These are phyloP conservation scores for Onychomys arenicola DNA, from an alignment of 2,797 vertebrate genomes.

Conservation along the genomic window DNA sequence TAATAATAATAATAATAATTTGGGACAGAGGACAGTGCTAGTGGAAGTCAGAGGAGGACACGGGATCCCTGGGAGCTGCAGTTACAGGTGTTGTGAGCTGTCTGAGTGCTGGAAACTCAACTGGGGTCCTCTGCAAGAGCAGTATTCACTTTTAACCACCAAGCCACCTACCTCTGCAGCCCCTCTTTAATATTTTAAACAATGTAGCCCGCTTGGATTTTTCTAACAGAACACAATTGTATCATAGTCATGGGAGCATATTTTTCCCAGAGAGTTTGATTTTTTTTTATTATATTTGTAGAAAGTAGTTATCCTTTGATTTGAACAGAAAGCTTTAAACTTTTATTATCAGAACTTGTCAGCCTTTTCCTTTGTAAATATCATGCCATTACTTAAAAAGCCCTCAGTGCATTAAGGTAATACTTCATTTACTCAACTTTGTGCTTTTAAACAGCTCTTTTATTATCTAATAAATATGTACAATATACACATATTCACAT, in stretches of 20 bases:
- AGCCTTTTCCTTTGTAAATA: conserved; percentile 22
- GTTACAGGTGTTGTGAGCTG: neutral
- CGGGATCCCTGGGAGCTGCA: neutral
- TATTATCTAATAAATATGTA: neutral
- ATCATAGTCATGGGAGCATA: neutral
- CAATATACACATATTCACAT: neutral
- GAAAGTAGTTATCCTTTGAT: neutral
- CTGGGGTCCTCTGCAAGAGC: neutral
- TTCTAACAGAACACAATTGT: neutral
- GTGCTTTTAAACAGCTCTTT: neutral
- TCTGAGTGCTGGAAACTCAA: neutral
- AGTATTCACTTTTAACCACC: too few relatives aligned
- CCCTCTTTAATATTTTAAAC: neutral
- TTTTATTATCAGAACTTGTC: neutral
- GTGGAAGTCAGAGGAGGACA: neutral
- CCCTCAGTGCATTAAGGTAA: neutral
- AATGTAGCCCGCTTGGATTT: neutral
- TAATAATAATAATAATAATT: too few relatives aligned
- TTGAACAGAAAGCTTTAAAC: neutral
- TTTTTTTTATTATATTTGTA: neutral
- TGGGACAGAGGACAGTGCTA: neutral
- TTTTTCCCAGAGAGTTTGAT: neutral
- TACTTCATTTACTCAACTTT: neutral
- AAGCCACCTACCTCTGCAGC: too few relatives aligned
- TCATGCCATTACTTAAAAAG: neutral